Percentiles rank a stretch among this genome's conserved stretches.
These are phyloP conservation scores for Psittacula derbiana DNA, from an alignment of 2,797 vertebrate species.

Conservation along the genomic window DNA sequence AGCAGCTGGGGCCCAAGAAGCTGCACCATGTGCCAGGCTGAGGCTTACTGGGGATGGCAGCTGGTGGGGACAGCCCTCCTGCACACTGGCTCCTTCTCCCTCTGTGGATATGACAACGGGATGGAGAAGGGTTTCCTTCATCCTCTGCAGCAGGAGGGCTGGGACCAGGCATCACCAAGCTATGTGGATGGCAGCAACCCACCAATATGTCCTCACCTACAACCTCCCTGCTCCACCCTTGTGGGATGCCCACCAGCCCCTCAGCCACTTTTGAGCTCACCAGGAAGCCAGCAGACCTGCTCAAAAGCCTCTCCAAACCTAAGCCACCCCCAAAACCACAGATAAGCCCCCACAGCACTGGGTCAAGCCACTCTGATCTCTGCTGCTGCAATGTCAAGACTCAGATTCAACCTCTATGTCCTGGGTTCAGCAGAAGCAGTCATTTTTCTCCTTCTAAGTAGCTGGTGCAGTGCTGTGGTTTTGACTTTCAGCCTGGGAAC, in stretches of 20 bases:
- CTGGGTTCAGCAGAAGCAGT: too few species aligned
- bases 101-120: background rate
- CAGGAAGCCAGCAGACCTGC: background rate
- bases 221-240: background rate
- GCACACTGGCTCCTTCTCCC: background rate
- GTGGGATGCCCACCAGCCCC: background rate
- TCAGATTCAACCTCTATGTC: background rate
- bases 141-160: background rate
- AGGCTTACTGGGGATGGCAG: background rate
- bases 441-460: too few species aligned
- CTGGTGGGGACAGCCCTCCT: background rate
- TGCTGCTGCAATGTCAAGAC: background rate
- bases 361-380: background rate
- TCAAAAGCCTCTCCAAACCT: background rate
- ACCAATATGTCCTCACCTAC: background rate
- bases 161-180: background rate
- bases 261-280: accelerated
- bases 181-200: background rate
- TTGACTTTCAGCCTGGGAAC: too few species aligned
- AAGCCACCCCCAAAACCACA: background rate
- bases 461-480: too few species aligned
- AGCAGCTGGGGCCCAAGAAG: background rate
- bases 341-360: background rate
- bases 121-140: background rate
- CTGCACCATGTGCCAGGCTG: background rate